Evolutionary conservation across 2,797 vertebrate genomes (phyloP), one percentile per base, ranked within the genome.

Genomic region (Toxotes lorentzi): DNA sequence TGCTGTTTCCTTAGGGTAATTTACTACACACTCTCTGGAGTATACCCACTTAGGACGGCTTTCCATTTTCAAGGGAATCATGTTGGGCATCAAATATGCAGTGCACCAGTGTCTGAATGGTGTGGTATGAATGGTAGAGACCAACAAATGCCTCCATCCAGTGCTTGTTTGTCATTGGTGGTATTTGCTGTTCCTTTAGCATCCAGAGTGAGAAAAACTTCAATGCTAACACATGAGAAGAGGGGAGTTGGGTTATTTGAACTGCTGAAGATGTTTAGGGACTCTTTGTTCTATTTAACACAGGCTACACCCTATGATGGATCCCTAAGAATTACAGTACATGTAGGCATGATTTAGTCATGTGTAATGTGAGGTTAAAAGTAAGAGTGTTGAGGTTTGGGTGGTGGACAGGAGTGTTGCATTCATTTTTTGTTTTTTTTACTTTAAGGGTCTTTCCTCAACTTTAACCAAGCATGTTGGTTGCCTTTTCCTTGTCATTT

Each of bases 11-110:
- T 93, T 63, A 34, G 84, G 88, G 88, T 93, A 94, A 95, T 95
- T 94, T 91, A 91, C 92, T 87, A 75, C 71, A 66, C 30, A 69
- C 87, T 92, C 93, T 88, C 88, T 81, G 79, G 91, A 93, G 91
- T 85, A 86, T 83, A 80, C 73, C 76, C 84, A 87, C 78, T 87
- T 84, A 86, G 45, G 80, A 85, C 82, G 45, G 73, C 78, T 84
- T 90, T 78, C 13, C 76, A 79, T 87, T 92, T 93, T 93, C 93
- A 95, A 95, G 95, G 94, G 87, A 94, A 87, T 88, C 71, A 56
- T 61, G 73, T 81, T 89, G 84, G 82, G 87, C 83, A 80, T 82
- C 71, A 78, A 68, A 65, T 71, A 75, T 73, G 58, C 80, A 74
- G 50, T 27, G 61, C 48, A 74, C 53, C 40, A 65, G 68, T 65